Conservation (phyloP, 2,888 invertebrate species). For the Molorchus minor region DNA sequence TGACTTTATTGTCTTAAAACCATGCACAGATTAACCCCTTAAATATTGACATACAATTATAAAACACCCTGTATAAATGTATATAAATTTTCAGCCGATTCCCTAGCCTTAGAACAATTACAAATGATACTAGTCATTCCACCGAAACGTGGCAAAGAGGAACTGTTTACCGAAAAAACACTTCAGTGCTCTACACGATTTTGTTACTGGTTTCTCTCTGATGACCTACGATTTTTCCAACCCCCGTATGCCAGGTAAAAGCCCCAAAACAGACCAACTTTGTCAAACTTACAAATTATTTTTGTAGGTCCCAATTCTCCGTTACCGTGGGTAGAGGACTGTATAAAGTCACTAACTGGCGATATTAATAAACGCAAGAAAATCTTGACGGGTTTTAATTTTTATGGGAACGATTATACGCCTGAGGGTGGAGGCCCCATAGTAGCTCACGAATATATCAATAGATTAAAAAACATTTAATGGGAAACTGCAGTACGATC, state of each 20-base stretch:
- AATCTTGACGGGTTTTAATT: slow-evolving; percentile 89
- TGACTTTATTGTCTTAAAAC: no score
- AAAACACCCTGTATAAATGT: no score
- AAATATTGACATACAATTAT: no score
- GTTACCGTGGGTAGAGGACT: slow-evolving; percentile 80
- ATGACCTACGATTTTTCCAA: slow-evolving; percentile 97
- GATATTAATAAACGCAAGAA: slow-evolving; percentile 73
- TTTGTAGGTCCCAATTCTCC: slow-evolving; percentile 87
- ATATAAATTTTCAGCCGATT: slow-evolving; percentile 63
- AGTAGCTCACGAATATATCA: slow-evolving; percentile 80
- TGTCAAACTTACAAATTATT: not conserved
- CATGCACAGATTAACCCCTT: no score
- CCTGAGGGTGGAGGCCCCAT: slow-evolving; percentile 85
- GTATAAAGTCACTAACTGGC: slow-evolving; percentile 78
- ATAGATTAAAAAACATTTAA: slow-evolving; percentile 78
- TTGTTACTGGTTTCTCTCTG: slow-evolving; percentile 88
- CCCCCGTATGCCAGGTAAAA: slow-evolving; percentile 78
- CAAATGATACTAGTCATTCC: slow-evolving; percentile 82
- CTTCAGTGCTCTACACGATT: slow-evolving; percentile 78
- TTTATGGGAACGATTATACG: slow-evolving; percentile 91
- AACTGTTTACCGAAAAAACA: slow-evolving; percentile 78
- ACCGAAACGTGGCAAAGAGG: slow-evolving; percentile 73
- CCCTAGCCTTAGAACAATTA: slow-evolving; percentile 67
- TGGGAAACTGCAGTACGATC: slow-evolving; percentile 80
- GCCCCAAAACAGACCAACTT: no score